Base-by-base conservation (phyloP, 2,797 vertebrate species). In the Rhodeus uyekii region DNA sequence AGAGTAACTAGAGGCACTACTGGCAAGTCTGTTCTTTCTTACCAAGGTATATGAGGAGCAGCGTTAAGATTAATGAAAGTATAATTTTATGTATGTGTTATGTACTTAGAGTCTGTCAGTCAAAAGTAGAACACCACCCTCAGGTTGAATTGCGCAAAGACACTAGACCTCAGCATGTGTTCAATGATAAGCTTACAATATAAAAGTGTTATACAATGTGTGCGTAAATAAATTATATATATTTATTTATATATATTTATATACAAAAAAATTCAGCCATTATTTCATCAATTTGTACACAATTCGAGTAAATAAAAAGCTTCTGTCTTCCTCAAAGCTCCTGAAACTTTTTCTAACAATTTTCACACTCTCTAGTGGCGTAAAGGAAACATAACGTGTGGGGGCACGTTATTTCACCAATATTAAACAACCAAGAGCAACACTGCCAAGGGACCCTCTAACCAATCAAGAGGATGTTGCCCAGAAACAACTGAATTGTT, bases 401-500 rank as follows among this genome's bases (percentile, higher is more conserved):
- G 29, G 36, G 48, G 63, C 63, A 65, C 36, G 61, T 76, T 68
- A 16, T 76, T 44, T 67, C 38, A 75, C 73, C 8, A 76, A 61
- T 29, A 69, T 76, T 82, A 82, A 64, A 61, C 73, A 16, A 48
- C 63, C 73, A 38, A 76, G 55, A 64, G 79, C 12, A 32, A 78
- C 29, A 72, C 9, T 53, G 8, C 39, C 72, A 36, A 73, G 38
- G 76, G 78, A 73, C 39, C 58, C n/a, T 46, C 38, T 65, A 82
- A 42, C 36, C 48, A 60, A 82, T 76, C 24, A 73, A 29, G n/a
- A 61, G n/a, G 18, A 50, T 46, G 42, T 48, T 80, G 55, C 39
- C 58, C 38, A 69, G 44, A 64, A 50, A 73, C 55, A 63, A 48
- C n/a, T 38, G 38, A 74, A 81, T 42, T 29, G 34, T 44, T 60